These are phyloP conservation scores for Cyprinodon tularosa DNA, from an alignment of 2,113 vertebrate genomes.

Conservation along the genomic window DNA sequence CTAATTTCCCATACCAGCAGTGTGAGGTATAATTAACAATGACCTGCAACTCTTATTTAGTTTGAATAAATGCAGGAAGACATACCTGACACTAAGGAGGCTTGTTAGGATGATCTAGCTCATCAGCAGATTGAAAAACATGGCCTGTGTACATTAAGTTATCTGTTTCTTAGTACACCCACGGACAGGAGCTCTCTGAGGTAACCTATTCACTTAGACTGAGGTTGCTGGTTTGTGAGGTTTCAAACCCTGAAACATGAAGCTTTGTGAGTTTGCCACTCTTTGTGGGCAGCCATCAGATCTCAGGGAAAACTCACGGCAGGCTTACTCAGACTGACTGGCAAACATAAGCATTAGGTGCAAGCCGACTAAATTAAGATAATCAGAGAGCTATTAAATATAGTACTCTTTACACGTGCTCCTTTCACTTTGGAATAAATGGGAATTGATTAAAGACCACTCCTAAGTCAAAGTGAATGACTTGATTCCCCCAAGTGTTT, in stretches of 20 bases:
- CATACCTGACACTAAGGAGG: not conserved
- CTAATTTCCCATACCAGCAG: not conserved
- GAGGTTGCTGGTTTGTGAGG: not conserved
- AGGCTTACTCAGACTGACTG: slow-evolving; percentile 4
- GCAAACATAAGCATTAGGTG: slow-evolving; percentile 5
- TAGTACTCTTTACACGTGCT: not conserved
- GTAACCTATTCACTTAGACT: slow-evolving; percentile 3
- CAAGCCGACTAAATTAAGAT: slow-evolving; percentile 40
- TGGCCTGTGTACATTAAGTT: not conserved
- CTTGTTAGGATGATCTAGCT: slow-evolving; percentile 6
- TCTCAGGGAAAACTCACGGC: not conserved
- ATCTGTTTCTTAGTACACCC: slow-evolving; percentile 4
- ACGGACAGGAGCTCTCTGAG: not conserved
- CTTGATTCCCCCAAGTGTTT: not conserved
- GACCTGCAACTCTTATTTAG: slow-evolving; percentile 4
- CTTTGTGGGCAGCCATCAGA: slow-evolving; percentile 1
- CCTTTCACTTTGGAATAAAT: slow-evolving; percentile 4
- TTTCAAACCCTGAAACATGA: not conserved
- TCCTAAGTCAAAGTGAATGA: not conserved
- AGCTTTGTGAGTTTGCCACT: slow-evolving; percentile 2
- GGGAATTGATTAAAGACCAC: slow-evolving; percentile 17
- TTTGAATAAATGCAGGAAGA: slow-evolving; percentile 10
- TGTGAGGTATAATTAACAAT: not conserved
- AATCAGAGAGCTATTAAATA: slow-evolving; percentile 13
- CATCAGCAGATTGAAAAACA: slow-evolving; percentile 13